Percentiles rank a stretch among this genome's conserved stretches.
Conservation (phyloP, 2,888 invertebrate genomes). For the Lasioglossum malachurum region DNA sequence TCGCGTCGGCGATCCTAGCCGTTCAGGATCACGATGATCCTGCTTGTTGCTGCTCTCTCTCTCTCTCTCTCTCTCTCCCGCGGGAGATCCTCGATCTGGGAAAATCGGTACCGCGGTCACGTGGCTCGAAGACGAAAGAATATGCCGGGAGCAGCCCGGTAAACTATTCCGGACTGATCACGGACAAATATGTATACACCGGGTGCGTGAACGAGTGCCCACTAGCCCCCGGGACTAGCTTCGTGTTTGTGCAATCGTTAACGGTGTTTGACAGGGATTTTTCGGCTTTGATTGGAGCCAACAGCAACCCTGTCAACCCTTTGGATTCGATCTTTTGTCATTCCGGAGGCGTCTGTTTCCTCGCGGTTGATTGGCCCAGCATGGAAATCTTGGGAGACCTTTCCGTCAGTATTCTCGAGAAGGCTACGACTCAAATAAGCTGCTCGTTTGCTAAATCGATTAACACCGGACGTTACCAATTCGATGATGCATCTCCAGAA, state of each 20-base stretch:
- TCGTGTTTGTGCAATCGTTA: slow-evolving; percentile 7
- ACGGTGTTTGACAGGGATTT: slow-evolving; percentile 11
- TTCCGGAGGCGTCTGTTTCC: not conserved
- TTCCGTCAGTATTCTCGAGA: not conserved
- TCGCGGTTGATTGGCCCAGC: not conserved
- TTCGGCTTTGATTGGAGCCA: slow-evolving; percentile 8
- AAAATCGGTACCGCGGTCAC: slow-evolving; percentile 69
- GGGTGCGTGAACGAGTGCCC: slow-evolving; percentile 32
- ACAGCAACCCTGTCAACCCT: not conserved
- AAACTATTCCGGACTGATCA: slow-evolving; percentile 56
- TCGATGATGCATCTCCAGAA: no score
- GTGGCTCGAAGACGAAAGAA: slow-evolving; percentile 68
- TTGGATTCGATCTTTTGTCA: not conserved
- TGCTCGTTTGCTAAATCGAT: not conserved
- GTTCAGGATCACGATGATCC: not conserved
- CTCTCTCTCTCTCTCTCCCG: not conserved
- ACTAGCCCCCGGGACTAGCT: not conserved
- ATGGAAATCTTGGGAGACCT: not conserved
- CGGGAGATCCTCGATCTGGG: slow-evolving; percentile 25
- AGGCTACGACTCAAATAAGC: not conserved
- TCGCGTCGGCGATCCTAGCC: not conserved
- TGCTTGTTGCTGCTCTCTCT: not conserved
- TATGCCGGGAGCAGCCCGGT: slow-evolving; percentile 42
- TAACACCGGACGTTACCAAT: not conserved
- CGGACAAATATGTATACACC: slow-evolving; percentile 56